Evolutionary conservation across 2,113 vertebrate genomes (phyloP), one percentile per base, ranked within the genome.

Genomic region (Pluvialis apricaria): DNA sequence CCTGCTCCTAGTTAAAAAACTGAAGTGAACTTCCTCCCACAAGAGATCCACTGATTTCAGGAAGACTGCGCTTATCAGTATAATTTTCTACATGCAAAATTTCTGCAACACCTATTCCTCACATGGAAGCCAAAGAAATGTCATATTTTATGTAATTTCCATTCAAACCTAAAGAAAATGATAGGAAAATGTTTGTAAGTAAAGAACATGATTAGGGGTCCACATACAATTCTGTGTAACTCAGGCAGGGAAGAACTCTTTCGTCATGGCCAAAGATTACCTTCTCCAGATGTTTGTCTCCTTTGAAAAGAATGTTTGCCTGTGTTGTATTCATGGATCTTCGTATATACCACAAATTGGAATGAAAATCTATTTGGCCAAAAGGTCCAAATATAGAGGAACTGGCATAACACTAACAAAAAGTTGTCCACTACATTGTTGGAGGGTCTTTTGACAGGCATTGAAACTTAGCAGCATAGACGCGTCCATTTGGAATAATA

Each of bases 401-500:
- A 38, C 2, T n/a, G 11, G 11, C 2, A 2, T 49, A 86, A 86
- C 19, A 55, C 10, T 28, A 34, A 73, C 7, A 49, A 84, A 87
- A 75, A 88, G 5, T 10, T 76, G 6, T 32, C 18, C 16, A 40
- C 44, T 44, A 28, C 24, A 3, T 3, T 52, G 26, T 15, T 83
- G 51, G 19, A 69, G 13, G 5, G 15, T 90, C 45, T 47, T 93
- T 10, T 31, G 47, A 47, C 26, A 45, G 25, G 32, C 17, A 44
- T 2, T 60, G 32, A 64, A 81, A 66, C 15, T 34, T 38, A 75
- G 24, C 28, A 75, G 26, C 29, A 55, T 12, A 79, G 17, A 42
- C 5, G 28, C 0, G 0, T 52, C 22, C 49, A 25, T 73, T 32
- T 66, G 51, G 34, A 86, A 77, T 12, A 71, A 49, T 15, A 70